Evolutionary conservation across 2,888 invertebrate genomes (phyloP).

Genomic region (Tolmerus cingulatus): DNA sequence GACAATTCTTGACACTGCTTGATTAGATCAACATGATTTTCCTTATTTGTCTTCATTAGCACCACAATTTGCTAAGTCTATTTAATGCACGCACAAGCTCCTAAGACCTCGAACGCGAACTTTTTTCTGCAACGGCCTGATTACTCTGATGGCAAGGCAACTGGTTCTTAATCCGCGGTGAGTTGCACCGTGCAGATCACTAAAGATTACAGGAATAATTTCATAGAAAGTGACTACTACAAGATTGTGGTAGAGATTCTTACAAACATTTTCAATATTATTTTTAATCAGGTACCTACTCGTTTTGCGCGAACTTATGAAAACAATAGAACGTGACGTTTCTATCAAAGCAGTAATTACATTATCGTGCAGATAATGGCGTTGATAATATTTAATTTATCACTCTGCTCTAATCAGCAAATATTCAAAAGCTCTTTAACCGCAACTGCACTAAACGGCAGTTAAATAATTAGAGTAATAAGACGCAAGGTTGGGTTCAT

Average conservation of each 20-base stretch:
- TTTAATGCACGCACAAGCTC: background rate
- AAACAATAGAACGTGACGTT: background rate
- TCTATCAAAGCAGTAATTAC: background rate
- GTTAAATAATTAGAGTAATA: background rate
- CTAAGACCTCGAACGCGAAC: background rate
- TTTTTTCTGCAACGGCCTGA: background rate
- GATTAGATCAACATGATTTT: background rate
- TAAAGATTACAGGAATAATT: background rate
- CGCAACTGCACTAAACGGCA: background rate
- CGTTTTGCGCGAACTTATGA: background rate
- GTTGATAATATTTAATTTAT: background rate
- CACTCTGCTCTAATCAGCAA: background rate
- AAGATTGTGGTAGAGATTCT: background rate
- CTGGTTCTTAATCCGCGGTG: background rate
- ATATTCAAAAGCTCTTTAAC: background rate
- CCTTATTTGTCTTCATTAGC: background rate
- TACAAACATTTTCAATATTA: background rate
- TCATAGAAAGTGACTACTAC: background rate
- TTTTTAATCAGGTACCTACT: background rate
- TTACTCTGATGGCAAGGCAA: background rate
- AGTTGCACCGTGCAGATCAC: background rate
- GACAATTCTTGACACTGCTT: background rate
- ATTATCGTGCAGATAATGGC: background rate
- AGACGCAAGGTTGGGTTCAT: background rate
- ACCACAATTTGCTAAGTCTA: background rate